Base-by-base conservation (phyloP, 2,113 vertebrate species). In the Balaeniceps rex region DNA sequence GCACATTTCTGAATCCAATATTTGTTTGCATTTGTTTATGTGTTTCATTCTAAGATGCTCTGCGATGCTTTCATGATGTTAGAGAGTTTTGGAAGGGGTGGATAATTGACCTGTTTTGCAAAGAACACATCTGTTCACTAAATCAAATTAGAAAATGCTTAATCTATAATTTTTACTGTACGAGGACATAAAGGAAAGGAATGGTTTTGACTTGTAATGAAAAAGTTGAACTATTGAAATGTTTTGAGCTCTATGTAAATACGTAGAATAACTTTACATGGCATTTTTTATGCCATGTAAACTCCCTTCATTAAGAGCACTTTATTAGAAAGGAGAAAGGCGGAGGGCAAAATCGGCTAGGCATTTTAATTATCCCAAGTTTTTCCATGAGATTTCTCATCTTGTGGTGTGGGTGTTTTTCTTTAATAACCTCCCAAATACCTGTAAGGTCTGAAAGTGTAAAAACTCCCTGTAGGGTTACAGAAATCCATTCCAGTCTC, bases 381-480 rank as follows among this genome's bases (percentile, higher is more conserved):
- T 98, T 98, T 97, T 96, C 85, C 52, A 74, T 83, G 96, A 89
- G 94, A 94, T 89, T 97, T 97, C 96, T 98, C 97, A 93, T 98
- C 97, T 97, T 96, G 94, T 97, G 76, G 66, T 71, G 97, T 94
- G 92, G 92, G 87, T 98, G 96, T 97, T 97, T 97, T 96, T 92
- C 93, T 96, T 96, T 95, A 96, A 95, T 97, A 98, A 97, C 97
- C 97, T 97, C 97, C 58, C 94, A 96, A 96, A 98, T 98, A 97
- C 97, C 97, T 97, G 96, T 86, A 97, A 98, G 96, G 58, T 97
- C 97, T 78, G 92, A 70, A 93, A 91, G 93, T 6, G 55, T 93
- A 92, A 71, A 96, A 94, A 95, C 93, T 97, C 97, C 92, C 93
- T 76, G 92, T 69, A 82, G 80, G 93, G 96, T 97, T 97, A 84